Base-by-base conservation (phyloP, 1,140 invertebrate genomes). In the Tachypleus tridentatus region DNA sequence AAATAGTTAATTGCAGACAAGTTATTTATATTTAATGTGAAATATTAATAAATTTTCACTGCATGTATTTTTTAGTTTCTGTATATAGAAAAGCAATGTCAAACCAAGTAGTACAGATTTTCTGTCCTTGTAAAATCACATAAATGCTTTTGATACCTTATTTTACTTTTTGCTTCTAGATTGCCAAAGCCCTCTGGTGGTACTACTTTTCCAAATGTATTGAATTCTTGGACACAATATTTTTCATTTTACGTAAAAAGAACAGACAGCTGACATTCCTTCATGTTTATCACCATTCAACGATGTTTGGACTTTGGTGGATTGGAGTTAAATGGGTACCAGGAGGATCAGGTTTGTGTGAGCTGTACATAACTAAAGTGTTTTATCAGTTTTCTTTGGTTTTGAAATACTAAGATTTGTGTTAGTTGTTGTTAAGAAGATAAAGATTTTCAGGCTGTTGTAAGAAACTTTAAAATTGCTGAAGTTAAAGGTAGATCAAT, bases 271-370 rank as follows among this genome's bases (percentile, higher is more conserved):
- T 95, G 61, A 91, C 88, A 8, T 94, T 94, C 77, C 80, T 95
- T 4, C 91, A 95, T 69, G 85, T 94, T 0, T 94, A 94, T 73
- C 92, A 95, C 76, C 91, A 94, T 73, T 89, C 89, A 4, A 92
- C 89, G 0, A 94, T 94, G 88, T 92, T 94, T 73, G 81, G 84
- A 1, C 82, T 93, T 11, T 96, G 92, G 89, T 98, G 93, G 92
- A 93, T 96, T 69, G 91, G 91, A 29, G 87, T 94, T 67, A 95
- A 95, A 81, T 98, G 91, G 89, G 91, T 96, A 6, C 91, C 93
- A 11, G 93, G 93, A 74, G 94, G 94, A 64, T 91, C 90, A 50
- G 86, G 89, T 91, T 78, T 9, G 49, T 54, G 29, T 29, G 29
- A 29, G 2, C 0, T 29, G 29, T 29, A 29, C 29, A 29, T 29